phyloP scores from a whole-genome alignment of 2,888 invertebrate species.

The Habroteleia sp. region DNA sequence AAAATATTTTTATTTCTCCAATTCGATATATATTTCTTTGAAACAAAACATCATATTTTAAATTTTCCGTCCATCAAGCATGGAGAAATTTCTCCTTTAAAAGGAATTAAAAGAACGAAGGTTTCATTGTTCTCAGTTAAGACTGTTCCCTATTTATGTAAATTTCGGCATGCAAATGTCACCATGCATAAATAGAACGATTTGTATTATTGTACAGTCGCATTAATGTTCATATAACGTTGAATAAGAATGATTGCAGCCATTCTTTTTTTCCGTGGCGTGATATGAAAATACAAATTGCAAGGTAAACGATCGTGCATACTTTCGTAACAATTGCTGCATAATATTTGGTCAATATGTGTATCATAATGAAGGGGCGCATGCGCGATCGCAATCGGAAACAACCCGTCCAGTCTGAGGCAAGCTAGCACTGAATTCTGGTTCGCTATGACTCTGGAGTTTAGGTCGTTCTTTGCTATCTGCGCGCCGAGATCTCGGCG shows the following conservation, averaged over 20 bases:
- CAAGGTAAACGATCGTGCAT: constrained; percentile 63
- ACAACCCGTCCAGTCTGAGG: constrained; percentile 57
- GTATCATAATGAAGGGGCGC: constrained; percentile 61
- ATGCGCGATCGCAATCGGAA: constrained; percentile 64
- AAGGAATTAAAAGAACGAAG: constrained; percentile 13
- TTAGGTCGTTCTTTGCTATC: constrained; percentile 76
- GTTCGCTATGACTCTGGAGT: constrained; percentile 76
- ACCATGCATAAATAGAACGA: constrained; percentile 43
- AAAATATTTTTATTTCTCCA: too few species aligned
- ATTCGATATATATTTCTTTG: too few species aligned
- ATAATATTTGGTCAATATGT: constrained; percentile 64
- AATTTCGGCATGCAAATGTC: constrained; percentile 36
- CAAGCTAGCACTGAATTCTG: constrained; percentile 62
- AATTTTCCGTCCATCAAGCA: too few species aligned
- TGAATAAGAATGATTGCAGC: constrained; percentile 52
- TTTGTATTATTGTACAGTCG: constrained; percentile 45
- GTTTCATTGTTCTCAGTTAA: constrained; percentile 31
- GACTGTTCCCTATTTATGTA: constrained; percentile 44
- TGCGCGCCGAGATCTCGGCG: constrained; percentile 77
- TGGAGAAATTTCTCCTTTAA: constrained; percentile 3
- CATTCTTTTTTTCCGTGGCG: constrained; percentile 33
- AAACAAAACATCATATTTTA: too few species aligned
- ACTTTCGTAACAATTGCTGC: constrained; percentile 64
- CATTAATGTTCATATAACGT: constrained; percentile 50
- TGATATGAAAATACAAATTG: constrained; percentile 61